Evolutionary conservation across 2,888 invertebrate species (phyloP), one percentile per base, ranked within the genome.

Genomic region (Apodemia mormo): DNA sequence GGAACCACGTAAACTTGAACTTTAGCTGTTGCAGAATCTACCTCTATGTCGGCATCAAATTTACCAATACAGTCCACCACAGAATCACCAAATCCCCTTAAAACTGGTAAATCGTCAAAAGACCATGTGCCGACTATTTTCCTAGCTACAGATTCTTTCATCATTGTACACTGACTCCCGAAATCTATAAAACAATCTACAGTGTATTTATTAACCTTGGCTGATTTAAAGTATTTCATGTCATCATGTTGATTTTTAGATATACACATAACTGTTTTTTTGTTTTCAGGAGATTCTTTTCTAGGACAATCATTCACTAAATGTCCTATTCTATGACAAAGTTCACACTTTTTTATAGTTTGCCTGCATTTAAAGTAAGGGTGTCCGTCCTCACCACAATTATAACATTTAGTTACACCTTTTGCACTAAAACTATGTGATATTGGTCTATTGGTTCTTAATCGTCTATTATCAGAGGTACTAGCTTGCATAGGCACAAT

Each of bases 371-470:
- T 72, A 43, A 49, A 73, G 66, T 67, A 68, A 4, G 72, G 69
- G n/a, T 77, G 76, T 22, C 77, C 77, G 9, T 61, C 68, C 52
- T 74, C 68, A 5, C 70, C 69, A 49, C 75, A 76, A 65, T 76
- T 76, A 69, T 43, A 76, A 70, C 75, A 76, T 54, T 74, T 75
- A 1, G 68, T n/a, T n/a, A 9, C 9, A 40, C 40, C 9, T 7
- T 9, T 40, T 40, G 9, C 9, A 40, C 40, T 2, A 40, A 9
- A 40, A 40, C 9, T 40, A 40, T 9, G 40, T 40, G 14, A n/a
- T 14, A n/a, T 52, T n/a, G n/a, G n/a, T n/a, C 52, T 52, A 52
- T n/a, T n/a, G n/a, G 52, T 6, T 64, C 64, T 14, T 30, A 33
- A 33, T 33, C 30, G 37, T 64, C 30, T 64, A 64, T 14, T 30